These are phyloP conservation scores for Neoascia interrupta DNA, from an alignment of 2,888 invertebrate species.

Conservation along the genomic window DNA sequence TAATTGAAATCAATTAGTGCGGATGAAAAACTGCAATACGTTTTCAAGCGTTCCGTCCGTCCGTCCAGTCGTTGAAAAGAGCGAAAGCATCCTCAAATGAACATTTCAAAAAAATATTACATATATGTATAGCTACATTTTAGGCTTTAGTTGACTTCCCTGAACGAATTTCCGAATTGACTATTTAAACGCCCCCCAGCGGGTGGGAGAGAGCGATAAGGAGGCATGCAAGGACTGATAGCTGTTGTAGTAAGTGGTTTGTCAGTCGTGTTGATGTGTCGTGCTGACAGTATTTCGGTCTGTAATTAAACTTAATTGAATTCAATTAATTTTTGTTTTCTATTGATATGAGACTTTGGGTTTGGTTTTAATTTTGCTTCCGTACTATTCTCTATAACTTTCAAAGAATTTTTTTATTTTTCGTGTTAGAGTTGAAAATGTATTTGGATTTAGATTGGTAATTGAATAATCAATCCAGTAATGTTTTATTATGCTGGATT, in stretches of 20 bases:
- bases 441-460: too few relatives aligned
- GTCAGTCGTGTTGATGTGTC: constrained; percentile 43
- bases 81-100: constrained; percentile 34
- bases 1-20: constrained; percentile 68
- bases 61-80: constrained; percentile 31
- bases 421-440: too few relatives aligned
- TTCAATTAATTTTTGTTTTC: constrained; percentile 61
- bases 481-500: too few relatives aligned
- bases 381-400: too few relatives aligned
- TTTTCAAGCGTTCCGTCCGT: constrained; percentile 3
- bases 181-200: constrained; percentile 1
- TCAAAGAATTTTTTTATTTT: too few relatives aligned
- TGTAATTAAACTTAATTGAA: constrained; percentile 66
- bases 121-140: neutral
- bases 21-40: constrained; percentile 54
- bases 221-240: constrained; percentile 41
- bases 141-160: constrained; percentile 31
- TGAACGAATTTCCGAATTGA: constrained; percentile 53
- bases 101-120: neutral
- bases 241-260: constrained; percentile 59
- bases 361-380: neutral
- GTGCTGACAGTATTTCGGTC: constrained; percentile 61
- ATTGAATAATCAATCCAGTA: too few relatives aligned
- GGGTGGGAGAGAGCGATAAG: neutral
- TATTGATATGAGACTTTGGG: constrained; percentile 43